phyloP scores from a whole-genome alignment of 2,113 vertebrate genomes.

The Eclectus roratus region DNA sequence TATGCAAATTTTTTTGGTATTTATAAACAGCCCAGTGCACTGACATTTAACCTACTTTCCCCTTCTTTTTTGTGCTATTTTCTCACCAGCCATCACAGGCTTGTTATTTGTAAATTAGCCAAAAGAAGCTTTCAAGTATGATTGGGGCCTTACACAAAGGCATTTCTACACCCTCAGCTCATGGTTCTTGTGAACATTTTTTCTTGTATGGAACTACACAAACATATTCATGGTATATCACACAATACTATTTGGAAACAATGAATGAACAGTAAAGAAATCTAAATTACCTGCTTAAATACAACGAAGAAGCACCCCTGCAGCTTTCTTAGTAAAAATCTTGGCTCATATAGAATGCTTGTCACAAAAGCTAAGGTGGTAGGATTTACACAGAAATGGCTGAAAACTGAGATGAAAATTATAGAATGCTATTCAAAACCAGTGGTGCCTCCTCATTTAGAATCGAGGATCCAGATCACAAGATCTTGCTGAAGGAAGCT shows the following conservation, averaged over 20 bases:
- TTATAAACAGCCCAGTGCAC: not conserved
- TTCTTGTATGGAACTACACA: not conserved
- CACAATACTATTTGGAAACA: not conserved
- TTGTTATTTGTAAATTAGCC: not conserved
- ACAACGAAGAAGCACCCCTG: rapidly evolving
- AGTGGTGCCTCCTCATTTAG: not conserved
- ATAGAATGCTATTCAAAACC: not conserved
- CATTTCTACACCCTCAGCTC: not conserved
- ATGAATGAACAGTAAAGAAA: not conserved
- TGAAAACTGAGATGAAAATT: not conserved
- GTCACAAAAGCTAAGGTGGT: not conserved
- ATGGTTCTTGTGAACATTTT: not conserved
- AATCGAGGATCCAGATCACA: not conserved
- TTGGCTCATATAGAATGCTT: not conserved
- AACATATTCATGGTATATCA: not conserved
- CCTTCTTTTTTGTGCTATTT: not conserved
- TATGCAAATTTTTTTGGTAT: not conserved
- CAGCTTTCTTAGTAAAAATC: not conserved
- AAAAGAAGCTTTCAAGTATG: not conserved
- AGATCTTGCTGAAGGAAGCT: not conserved
- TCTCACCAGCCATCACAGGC: not conserved
- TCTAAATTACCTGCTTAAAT: not conserved
- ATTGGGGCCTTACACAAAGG: not conserved
- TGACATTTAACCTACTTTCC: not conserved
- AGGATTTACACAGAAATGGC: not conserved